These are phyloP conservation scores for Eledona agricola DNA, from an alignment of 2,888 invertebrate species.

Conservation along the genomic window DNA sequence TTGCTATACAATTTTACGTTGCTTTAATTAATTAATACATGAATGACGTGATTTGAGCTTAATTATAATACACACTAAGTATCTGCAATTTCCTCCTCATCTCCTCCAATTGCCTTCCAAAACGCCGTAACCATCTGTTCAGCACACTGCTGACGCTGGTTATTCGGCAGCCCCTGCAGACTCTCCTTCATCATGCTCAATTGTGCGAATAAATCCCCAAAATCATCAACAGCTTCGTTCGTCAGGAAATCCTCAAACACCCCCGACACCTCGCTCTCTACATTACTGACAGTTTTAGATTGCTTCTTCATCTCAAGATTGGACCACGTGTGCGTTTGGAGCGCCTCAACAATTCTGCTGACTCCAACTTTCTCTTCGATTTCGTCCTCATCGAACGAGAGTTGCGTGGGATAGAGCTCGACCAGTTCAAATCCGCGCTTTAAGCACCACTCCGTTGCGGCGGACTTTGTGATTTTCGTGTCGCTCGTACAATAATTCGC, in stretches of 20 bases:
- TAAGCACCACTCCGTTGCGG: constrained; percentile 73
- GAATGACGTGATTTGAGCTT: too few species aligned
- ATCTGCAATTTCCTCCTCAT: constrained; percentile 72
- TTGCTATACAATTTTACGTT: too few species aligned
- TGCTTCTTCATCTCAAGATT: constrained; percentile 62
- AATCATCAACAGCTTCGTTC: constrained; percentile 61
- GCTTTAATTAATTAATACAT: too few species aligned
- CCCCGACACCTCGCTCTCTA: constrained; percentile 6
- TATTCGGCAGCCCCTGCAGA: constrained; percentile 69
- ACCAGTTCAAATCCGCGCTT: constrained; percentile 74
- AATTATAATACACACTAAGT: constrained; percentile 48
- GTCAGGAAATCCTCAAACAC: constrained; percentile 42
- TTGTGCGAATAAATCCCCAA: constrained; percentile 72
- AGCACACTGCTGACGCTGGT: constrained; percentile 73
- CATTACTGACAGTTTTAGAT: too few species aligned
- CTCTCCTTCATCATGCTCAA: constrained; percentile 74
- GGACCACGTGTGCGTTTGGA: constrained; percentile 78
- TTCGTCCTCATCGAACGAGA: constrained; percentile 63
- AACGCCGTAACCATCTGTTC: constrained; percentile 78
- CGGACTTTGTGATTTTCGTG: constrained; percentile 56
- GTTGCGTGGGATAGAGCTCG: constrained; percentile 66
- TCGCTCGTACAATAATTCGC: constrained; percentile 65
- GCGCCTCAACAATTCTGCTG: constrained; percentile 72
- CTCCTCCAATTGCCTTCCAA: constrained; percentile 79
- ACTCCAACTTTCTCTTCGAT: constrained; percentile 72